Evolutionary conservation across 1,140 invertebrate genomes (phyloP), one percentile per base, ranked within the genome.

Genomic region (Zaprionus taronus): DNA sequence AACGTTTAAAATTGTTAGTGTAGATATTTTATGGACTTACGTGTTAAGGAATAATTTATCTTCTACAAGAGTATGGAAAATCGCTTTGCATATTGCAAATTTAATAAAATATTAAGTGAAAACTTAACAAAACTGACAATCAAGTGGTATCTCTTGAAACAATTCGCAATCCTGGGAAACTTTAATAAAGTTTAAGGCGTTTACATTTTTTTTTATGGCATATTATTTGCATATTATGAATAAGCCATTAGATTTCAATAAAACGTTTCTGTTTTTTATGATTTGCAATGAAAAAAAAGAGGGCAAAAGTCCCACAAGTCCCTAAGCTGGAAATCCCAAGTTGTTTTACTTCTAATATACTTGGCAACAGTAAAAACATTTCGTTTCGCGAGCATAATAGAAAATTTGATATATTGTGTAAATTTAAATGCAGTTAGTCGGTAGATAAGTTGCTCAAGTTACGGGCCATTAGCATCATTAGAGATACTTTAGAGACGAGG

Each of bases 151-250:
- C 38, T 41, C 15, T n/a, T 41, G 7, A 26, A 47, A 51, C 49
- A 53, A 24, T 64, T 53, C 15, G 5, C 14, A 55, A 26, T 4
- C 62, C 31, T 11, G 17, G 12, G 7, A 55, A 55, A 63, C 51
- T 51, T 44, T 20, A 34, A 22, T 2, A 49, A 63, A 55, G 51
- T 68, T 80, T 61, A 69, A 77, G 64, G 44, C 60, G 75, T 79
- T 78, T 71, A 71, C 69, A 28, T 71, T 69, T 56, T 69, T 68
- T 26, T 72, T 80, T 62, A 75, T 65, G 28, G 49, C 24, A 20
- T 20, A 26, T 66, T 65, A 84, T 89, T 89, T 87, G 81, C 83
- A 84, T 87, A 79, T 80, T 81, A 84, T 81, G 78, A 89, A 79
- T 83, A 70, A 75, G 80, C 49, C 22, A 74, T 74, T 69, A 49